phyloP scores from a whole-genome alignment of 2,113 vertebrate species.

The Nerophis ophidion region DNA sequence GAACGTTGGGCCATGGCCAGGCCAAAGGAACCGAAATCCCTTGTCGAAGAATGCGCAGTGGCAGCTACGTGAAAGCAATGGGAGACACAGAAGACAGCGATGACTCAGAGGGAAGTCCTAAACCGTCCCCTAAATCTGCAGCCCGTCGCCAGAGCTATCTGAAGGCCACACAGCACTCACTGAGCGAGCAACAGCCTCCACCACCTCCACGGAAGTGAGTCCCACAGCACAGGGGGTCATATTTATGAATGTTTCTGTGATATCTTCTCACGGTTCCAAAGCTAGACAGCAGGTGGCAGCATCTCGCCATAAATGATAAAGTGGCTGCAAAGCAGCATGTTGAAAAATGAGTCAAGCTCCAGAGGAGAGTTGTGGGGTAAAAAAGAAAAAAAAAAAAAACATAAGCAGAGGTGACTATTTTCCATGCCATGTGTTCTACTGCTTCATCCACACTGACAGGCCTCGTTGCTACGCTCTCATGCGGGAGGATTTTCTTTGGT shows the following conservation, averaged over 20 bases:
- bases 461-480: conserved; percentile 69
- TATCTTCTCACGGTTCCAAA: conserved; percentile 18
- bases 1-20: conserved; percentile 76
- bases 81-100: conserved; percentile 87
- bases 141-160: conserved; percentile 98
- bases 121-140: conserved; percentile 92
- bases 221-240: neutral
- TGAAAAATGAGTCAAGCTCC: neutral
- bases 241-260: conserved; percentile 1
- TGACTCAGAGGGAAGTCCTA: conserved; percentile 92
- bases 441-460: conserved; percentile 56
- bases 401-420: conserved; percentile 49
- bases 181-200: conserved; percentile 84
- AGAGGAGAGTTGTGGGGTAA: conserved; percentile 1
- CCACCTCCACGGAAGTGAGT: conserved; percentile 85
- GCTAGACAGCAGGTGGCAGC: conserved; percentile 62
- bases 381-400: conserved; percentile 17
- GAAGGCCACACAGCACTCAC: conserved; percentile 94
- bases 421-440: conserved; percentile 47
- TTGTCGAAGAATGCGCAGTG: conserved; percentile 95
- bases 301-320: conserved; percentile 28
- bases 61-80: conserved; percentile 99
- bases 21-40: conserved; percentile 79
- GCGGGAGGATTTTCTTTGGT: conserved; percentile 75
- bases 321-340: neutral